Evolutionary conservation across 2,888 invertebrate species (phyloP).

Genomic region (Allophyes oxyacanthae): DNA sequence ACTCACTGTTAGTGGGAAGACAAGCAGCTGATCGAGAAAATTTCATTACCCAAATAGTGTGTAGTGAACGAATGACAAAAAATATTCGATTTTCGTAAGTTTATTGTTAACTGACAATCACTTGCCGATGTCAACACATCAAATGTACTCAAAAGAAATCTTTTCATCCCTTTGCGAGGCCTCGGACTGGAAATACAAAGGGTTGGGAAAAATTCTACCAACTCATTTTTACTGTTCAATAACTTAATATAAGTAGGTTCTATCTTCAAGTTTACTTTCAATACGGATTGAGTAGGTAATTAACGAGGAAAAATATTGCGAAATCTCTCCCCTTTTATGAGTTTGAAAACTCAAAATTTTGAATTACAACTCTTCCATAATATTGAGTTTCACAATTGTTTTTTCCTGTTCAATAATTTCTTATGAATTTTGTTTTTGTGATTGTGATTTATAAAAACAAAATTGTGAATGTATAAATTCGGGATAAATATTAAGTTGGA

Average conservation of each 20-base stretch:
- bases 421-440: conserved; percentile 10
- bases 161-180: conserved; percentile 37
- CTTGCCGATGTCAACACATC: conserved; percentile 51
- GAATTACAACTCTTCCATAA: conserved; percentile 23
- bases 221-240: conserved; percentile 34
- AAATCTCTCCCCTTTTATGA: conserved; percentile 15
- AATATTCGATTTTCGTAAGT: conserved; percentile 6
- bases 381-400: conserved; percentile 24
- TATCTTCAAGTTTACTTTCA: conserved; percentile 10
- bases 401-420: conserved; percentile 25
- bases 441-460: too few relatives aligned
- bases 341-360: conserved; percentile 29
- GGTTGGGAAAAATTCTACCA: conserved; percentile 24
- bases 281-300: conserved; percentile 6
- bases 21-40: background rate
- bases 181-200: conserved; percentile 46
- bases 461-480: background rate
- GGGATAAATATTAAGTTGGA: too few relatives aligned
- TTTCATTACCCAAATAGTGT: background rate
- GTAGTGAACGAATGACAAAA: conserved; percentile 8
- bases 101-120: conserved; percentile 45
- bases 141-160: conserved; percentile 30
- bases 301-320: conserved; percentile 16
- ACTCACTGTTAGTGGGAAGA: background rate
- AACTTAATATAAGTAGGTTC: conserved; percentile 26